These are phyloP conservation scores for Leptopilina myrica DNA, from an alignment of 2,888 invertebrate species.

Conservation along the genomic window DNA sequence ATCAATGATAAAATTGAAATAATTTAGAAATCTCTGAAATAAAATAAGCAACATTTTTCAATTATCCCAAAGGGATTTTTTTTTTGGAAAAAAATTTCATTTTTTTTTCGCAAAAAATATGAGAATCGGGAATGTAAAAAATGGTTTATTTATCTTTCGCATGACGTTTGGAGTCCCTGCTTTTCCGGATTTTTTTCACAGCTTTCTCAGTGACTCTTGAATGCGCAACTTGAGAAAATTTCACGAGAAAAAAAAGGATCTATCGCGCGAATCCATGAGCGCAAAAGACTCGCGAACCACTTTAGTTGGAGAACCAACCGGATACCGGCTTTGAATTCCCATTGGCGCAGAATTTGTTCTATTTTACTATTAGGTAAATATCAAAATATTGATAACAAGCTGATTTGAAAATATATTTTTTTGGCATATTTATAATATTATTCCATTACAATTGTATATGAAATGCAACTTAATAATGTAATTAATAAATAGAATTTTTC, in stretches of 20 bases:
- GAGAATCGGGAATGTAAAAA: conserved; percentile 37
- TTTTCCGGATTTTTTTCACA: conserved; percentile 24
- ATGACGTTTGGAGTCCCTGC: conserved; percentile 18
- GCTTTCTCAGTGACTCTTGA: conserved; percentile 35
- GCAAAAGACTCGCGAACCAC: conserved; percentile 40
- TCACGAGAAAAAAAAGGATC: conserved; percentile 38
- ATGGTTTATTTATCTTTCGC: conserved; percentile 36
- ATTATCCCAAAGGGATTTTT: not conserved
- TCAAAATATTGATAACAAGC: not conserved
- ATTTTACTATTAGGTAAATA: conserved; percentile 14
- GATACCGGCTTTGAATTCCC: conserved; percentile 39
- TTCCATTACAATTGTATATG: too few species aligned
- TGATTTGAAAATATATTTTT: not conserved
- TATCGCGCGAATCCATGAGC: conserved; percentile 41
- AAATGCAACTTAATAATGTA: too few species aligned
- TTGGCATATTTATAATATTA: too few species aligned
- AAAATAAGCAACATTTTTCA: not conserved
- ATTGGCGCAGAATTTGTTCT: conserved; percentile 38
- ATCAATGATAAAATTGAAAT: too few species aligned
- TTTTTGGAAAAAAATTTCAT: not conserved
- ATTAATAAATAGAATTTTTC: too few species aligned
- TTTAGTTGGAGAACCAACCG: conserved; percentile 42
- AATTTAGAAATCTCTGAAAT: conserved; percentile 14
- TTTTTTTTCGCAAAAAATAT: conserved; percentile 26
- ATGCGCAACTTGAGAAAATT: conserved; percentile 38